These are phyloP conservation scores for Caenorhabditis afra DNA, from an alignment of 2,888 invertebrate genomes.

Conservation along the genomic window DNA sequence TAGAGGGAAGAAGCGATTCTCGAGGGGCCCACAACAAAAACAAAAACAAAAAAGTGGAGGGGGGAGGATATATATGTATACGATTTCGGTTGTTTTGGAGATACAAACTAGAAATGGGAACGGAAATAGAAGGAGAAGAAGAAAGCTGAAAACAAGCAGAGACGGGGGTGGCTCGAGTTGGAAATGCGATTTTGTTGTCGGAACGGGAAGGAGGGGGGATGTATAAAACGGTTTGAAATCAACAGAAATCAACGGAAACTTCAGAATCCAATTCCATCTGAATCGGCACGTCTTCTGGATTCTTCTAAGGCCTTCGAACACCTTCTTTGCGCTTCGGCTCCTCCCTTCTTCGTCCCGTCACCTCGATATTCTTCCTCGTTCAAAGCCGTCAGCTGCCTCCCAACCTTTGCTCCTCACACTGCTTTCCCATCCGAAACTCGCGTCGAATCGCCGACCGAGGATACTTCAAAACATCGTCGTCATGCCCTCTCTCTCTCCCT, in stretches of 20 bases:
- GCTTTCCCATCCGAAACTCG: slow-evolving; percentile 30
- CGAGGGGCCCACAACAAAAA: slow-evolving; percentile 3
- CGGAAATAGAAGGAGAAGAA: not conserved
- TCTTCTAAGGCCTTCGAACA: too few species aligned
- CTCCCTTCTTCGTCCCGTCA: not conserved
- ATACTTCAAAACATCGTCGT: slow-evolving; percentile 49
- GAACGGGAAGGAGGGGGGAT: too few species aligned
- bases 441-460: slow-evolving; percentile 11
- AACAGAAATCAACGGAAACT: too few species aligned
- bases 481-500: slow-evolving; percentile 6
- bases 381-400: slow-evolving; percentile 16
- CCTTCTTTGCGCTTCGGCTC: too few species aligned
- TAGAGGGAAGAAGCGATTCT: not conserved
- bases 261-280: too few species aligned
- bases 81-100: not conserved
- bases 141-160: slow-evolving; percentile 10
- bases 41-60: not conserved
- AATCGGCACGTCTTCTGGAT: too few species aligned
- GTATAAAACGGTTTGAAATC: too few species aligned
- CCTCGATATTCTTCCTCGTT: slow-evolving; percentile 15
- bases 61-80: not conserved
- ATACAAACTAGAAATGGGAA: not conserved
- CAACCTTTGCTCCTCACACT: slow-evolving; percentile 28
- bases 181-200: too few species aligned
- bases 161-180: too few species aligned